phyloP scores from a whole-genome alignment of 2,797 vertebrate genomes.

The Eurystomus glaucurus region DNA sequence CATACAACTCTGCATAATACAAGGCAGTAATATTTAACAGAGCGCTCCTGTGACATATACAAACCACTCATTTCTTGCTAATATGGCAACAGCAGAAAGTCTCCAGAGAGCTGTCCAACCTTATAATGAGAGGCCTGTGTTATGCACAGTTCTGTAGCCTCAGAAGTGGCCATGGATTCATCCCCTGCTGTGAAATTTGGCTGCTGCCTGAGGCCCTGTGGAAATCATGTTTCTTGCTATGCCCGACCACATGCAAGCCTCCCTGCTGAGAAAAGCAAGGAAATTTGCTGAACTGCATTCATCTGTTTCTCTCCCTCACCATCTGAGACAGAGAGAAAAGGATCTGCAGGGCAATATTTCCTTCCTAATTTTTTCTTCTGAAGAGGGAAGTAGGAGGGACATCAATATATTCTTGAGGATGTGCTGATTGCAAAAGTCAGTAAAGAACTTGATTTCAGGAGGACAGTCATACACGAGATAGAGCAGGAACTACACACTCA shows the following conservation, averaged over 20 bases:
- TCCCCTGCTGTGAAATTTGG: conserved; percentile 69
- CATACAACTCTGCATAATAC: background rate
- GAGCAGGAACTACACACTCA: background rate
- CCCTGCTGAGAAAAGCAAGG: conserved; percentile 56
- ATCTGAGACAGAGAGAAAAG: background rate
- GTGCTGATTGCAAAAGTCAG: background rate
- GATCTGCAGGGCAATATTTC: conserved; percentile 22
- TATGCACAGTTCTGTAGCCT: conserved; percentile 18
- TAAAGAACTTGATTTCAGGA: background rate
- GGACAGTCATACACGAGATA: background rate
- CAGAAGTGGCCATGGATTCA: conserved; percentile 60
- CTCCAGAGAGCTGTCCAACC: conserved; percentile 65
- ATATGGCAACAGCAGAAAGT: conserved; percentile 52
- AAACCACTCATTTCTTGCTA: conserved; percentile 66
- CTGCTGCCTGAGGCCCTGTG: conserved; percentile 66
- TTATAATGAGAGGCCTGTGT: conserved; percentile 58
- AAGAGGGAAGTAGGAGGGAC: background rate
- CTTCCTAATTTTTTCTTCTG: background rate
- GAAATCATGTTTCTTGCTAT: conserved; percentile 69
- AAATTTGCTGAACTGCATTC: conserved; percentile 47
- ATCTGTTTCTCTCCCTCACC: conserved; percentile 2
- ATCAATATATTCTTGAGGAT: background rate
- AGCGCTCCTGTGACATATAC: background rate
- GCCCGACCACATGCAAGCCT: background rate
- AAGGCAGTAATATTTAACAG: conserved; percentile 42